phyloP scores from a whole-genome alignment of 1,140 invertebrate genomes.

The Choristoneura fumiferana region DNA sequence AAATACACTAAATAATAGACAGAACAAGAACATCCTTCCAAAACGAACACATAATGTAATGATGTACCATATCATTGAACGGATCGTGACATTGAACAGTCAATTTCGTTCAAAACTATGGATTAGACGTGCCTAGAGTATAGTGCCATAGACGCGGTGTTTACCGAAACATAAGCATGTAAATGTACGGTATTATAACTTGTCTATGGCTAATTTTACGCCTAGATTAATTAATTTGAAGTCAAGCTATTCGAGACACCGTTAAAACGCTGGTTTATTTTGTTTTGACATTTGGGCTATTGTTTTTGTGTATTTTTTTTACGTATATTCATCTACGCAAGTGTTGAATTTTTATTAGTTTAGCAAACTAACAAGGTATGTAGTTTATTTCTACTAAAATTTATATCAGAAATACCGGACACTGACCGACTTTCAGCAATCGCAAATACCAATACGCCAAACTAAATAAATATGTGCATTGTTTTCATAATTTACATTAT shows the following conservation, averaged over 20 bases:
- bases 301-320: background rate
- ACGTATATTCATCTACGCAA: too few species aligned
- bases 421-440: too few species aligned
- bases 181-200: background rate
- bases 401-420: too few species aligned
- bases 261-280: background rate
- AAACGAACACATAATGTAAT: background rate
- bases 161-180: conserved; percentile 6
- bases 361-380: too few species aligned
- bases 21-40: too few species aligned
- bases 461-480: too few species aligned
- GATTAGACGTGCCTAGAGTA: background rate
- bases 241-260: background rate
- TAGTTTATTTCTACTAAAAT: too few species aligned
- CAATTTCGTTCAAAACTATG: background rate
- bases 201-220: background rate
- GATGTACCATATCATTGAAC: conserved; percentile 14
- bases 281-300: background rate
- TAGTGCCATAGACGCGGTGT: background rate
- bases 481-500: too few species aligned
- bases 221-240: too few species aligned
- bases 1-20: too few species aligned
- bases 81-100: background rate
- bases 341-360: too few species aligned
- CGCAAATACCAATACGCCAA: too few species aligned